Evolutionary conservation across 2,888 invertebrate genomes (phyloP).

Genomic region (Augiades crinisus): DNA sequence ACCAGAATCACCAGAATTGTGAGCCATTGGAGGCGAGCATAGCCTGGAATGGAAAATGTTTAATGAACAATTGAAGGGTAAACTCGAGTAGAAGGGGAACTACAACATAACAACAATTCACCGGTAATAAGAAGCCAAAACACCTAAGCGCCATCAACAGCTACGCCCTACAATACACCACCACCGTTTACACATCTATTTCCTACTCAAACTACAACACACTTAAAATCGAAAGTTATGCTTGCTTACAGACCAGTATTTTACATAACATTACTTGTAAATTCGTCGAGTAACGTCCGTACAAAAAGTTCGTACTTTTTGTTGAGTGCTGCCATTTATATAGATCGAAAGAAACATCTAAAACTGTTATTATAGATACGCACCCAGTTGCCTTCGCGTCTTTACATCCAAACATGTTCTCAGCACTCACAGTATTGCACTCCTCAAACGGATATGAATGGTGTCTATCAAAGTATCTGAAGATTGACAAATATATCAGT

Average conservation of each 20-base stretch:
- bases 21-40: neutral
- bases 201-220: too few species aligned
- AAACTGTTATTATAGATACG: constrained; percentile 13
- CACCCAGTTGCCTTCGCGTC: constrained; percentile 9
- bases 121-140: neutral
- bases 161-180: too few species aligned
- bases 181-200: too few species aligned
- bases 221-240: too few species aligned
- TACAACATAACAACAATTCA: neutral
- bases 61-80: neutral
- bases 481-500: constrained; percentile 8
- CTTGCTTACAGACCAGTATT: too few species aligned
- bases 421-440: neutral
- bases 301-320: too few species aligned
- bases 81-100: neutral
- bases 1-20: neutral
- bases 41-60: neutral
- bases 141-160: neutral
- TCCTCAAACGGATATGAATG: constrained; percentile 27
- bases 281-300: neutral
- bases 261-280: neutral
- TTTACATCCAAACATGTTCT: constrained; percentile 6
- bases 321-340: neutral
- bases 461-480: constrained; percentile 38
- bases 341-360: constrained; percentile 1